phyloP scores from a whole-genome alignment of 2,113 vertebrate species.

The Cygnus buccinator region DNA sequence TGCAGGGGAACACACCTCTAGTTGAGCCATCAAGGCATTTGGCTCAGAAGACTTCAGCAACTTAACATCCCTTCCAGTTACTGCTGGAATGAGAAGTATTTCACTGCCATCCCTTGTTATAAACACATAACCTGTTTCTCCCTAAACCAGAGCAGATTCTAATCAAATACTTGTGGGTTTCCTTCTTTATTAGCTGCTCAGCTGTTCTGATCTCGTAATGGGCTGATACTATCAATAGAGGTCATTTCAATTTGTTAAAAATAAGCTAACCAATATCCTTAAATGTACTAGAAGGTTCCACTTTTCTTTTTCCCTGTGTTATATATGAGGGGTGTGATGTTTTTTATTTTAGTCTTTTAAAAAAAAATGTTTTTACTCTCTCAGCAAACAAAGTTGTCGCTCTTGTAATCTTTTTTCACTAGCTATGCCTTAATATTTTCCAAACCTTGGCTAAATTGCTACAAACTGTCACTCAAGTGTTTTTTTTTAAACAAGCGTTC shows the following conservation, averaged over 20 bases:
- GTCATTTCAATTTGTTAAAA: background rate
- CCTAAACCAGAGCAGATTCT: conserved; percentile 21
- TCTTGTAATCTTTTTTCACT: background rate
- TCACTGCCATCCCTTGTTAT: background rate
- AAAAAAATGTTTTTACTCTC: background rate
- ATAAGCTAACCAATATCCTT: background rate
- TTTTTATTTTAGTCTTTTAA: background rate
- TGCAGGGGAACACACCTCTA: background rate
- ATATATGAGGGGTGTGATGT: background rate
- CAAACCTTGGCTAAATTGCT: background rate
- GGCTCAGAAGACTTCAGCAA: background rate
- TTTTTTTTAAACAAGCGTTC: background rate
- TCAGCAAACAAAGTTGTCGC: background rate
- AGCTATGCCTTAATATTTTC: background rate
- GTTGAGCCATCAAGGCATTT: background rate
- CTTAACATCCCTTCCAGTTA: background rate
- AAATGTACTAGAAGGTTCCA: background rate
- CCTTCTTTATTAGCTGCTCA: background rate
- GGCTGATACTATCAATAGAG: background rate
- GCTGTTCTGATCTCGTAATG: background rate
- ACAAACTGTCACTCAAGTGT: background rate
- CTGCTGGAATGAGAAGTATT: conserved; percentile 29
- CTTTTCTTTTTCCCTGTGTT: background rate
- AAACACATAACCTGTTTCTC: conserved; percentile 14
- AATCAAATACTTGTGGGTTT: background rate